phyloP scores from a whole-genome alignment of 2,113 vertebrate genomes.

The Hypocryptadius cinnamomeus region DNA sequence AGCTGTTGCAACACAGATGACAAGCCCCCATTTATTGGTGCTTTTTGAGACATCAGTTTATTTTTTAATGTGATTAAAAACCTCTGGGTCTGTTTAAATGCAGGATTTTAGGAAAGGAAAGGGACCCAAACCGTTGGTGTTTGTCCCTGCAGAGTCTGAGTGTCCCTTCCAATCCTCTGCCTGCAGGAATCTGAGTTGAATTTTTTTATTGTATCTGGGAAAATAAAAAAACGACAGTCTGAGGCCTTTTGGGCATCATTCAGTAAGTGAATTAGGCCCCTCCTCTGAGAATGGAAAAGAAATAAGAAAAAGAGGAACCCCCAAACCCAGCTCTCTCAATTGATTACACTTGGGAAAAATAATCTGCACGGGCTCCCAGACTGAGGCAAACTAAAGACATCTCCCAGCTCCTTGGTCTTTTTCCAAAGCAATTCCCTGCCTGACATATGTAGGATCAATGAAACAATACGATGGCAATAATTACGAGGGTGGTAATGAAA shows the following conservation, averaged over 20 bases:
- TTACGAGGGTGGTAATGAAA: neutral
- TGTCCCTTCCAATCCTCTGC: neutral
- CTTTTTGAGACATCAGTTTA: neutral
- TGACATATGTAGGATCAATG: neutral
- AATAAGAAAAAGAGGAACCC: too few species aligned
- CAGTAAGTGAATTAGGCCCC: neutral
- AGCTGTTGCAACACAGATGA: accelerated
- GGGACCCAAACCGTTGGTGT: neutral
- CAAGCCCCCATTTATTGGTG: neutral
- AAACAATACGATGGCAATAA: neutral
- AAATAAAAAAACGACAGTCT: neutral
- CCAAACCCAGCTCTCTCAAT: neutral
- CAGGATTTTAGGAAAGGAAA: neutral
- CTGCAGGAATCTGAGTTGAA: neutral
- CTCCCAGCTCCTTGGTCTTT: neutral
- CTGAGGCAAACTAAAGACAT: neutral
- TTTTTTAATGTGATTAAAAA: neutral
- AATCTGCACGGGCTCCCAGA: neutral
- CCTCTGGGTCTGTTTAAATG: neutral
- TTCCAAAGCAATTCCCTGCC: neutral
- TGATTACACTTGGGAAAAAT: neutral
- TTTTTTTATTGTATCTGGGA: neutral
- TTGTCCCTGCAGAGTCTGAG: neutral
- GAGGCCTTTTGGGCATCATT: neutral
- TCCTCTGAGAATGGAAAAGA: neutral